Evolutionary conservation across 2,888 invertebrate species (phyloP), one percentile per base, ranked within the genome.

Genomic region (Mythimna lalbum): DNA sequence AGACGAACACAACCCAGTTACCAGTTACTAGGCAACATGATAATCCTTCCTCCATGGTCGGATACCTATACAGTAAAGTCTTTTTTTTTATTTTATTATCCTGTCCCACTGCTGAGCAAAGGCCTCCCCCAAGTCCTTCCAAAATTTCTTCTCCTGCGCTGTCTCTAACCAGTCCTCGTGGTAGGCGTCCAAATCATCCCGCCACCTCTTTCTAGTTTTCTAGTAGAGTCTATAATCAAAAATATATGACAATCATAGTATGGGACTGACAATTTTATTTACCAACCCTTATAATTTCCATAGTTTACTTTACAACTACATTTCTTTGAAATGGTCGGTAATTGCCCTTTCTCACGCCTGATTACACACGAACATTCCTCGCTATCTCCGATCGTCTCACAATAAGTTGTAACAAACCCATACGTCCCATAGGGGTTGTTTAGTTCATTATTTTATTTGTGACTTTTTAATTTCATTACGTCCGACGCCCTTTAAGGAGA

Each of bases 401-500:
- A 78, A 61, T 73, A 81, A 84, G 61, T 66, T 52, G 33, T 59
- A 57, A 73, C 80, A 70, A 78, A 73, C 72, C 65, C 62, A 64
- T 63, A 43, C 52, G 53, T 60, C 74, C 66, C 80, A 85, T 85
- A 78, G 75, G 85, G 85, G 85, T 85, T 70, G 84, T 74, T 80
- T 71, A 82, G 79, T 81, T 86, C 80, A 84, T 87, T 43, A 43
- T 43, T 43, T 87, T 86, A 88, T 84, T 85, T 77, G 85, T 85
- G 83, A 87, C 86, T 83, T 86, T 85, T 85, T 87, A 88, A 87
- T 87, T 87, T 86, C 81, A 88, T 89, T 85, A 87, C 82, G 77
- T 81, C 76, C 56, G 73, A 80, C 73, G 72, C 82, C 69, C 83
- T 80, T 82, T 83, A 85, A 83, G 82, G 63, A 83, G 86, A 87